These are phyloP conservation scores for Bombus huntii DNA, from an alignment of 1,140 invertebrate genomes.

Conservation along the genomic window DNA sequence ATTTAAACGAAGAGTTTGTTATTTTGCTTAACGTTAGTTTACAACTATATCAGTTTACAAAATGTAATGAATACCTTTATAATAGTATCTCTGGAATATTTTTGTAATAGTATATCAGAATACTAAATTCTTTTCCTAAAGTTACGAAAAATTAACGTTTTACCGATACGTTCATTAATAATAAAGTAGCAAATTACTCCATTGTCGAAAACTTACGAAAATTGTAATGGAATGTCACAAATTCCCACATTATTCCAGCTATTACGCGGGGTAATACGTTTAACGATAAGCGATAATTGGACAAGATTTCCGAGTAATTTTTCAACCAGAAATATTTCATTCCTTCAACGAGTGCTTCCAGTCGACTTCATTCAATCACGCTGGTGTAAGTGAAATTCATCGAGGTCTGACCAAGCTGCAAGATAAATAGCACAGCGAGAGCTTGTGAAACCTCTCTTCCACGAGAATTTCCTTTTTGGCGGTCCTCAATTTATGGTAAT, in stretches of 20 bases:
- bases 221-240: background rate
- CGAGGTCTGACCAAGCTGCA: background rate
- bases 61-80: too few relatives aligned
- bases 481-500: background rate
- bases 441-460: background rate
- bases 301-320: background rate
- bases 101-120: too few relatives aligned
- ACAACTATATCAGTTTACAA: too few relatives aligned
- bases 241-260: background rate
- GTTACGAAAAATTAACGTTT: background rate
- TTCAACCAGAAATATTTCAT: background rate
- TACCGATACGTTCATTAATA: background rate
- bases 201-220: background rate
- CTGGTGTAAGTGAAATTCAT: background rate
- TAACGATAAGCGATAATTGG: background rate
- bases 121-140: too few relatives aligned
- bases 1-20: too few relatives aligned
- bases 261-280: background rate
- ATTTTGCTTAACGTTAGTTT: too few relatives aligned
- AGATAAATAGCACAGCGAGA: background rate
- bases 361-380: background rate
- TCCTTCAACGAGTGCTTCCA: background rate
- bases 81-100: too few relatives aligned
- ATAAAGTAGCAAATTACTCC: background rate
- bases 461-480: background rate